Evolutionary conservation across 2,797 vertebrate genomes (phyloP).

Genomic region (Urosaurus nigricauda): DNA sequence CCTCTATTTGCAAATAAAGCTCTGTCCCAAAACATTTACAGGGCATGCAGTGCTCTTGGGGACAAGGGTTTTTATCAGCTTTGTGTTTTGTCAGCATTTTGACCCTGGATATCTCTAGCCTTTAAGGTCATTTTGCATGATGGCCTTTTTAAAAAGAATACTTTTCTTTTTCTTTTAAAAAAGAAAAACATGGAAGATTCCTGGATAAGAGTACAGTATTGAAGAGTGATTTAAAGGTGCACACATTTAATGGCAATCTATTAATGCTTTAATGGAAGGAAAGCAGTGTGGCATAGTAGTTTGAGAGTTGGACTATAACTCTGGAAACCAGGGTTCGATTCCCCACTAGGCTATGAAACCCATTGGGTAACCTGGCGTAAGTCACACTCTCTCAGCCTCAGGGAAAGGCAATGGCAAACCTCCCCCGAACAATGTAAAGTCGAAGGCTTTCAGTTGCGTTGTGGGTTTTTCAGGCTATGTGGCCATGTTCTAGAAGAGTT

Average conservation of each 20-base stretch:
- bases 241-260: background rate
- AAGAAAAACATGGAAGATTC: background rate
- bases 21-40: background rate
- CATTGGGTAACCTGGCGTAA: too few species aligned
- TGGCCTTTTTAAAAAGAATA: background rate
- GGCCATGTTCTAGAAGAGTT: too few species aligned
- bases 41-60: background rate
- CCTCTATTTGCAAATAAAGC: slow-evolving; percentile 28
- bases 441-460: too few species aligned
- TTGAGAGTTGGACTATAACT: too few species aligned
- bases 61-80: slow-evolving; percentile 12
- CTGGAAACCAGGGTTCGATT: too few species aligned
- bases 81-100: background rate
- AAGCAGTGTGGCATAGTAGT: too few species aligned
- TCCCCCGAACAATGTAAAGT: too few species aligned
- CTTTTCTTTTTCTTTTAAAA: background rate
- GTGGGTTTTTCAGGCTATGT: too few species aligned
- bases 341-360: too few species aligned
- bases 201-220: background rate
- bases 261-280: background rate
- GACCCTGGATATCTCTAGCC: background rate
- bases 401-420: too few species aligned
- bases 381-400: too few species aligned
- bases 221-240: background rate
- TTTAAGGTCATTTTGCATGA: background rate